Conservation (phyloP, 2,888 invertebrate genomes). For the Ennomos quercinarius region DNA sequence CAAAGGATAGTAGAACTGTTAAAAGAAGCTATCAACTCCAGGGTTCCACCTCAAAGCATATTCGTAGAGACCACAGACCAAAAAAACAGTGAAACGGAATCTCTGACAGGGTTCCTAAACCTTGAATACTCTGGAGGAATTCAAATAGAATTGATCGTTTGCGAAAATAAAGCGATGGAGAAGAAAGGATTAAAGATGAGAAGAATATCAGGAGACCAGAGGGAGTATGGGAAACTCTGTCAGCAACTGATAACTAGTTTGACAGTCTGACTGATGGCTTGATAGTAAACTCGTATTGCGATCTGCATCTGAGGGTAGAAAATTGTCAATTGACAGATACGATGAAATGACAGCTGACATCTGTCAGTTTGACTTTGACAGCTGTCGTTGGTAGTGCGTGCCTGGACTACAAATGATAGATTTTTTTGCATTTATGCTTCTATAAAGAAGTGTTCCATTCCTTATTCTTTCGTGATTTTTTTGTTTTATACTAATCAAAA, state of each 20-base stretch:
- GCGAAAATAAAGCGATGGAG: conserved; percentile 89
- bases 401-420: not conserved
- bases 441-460: conserved; percentile 34
- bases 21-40: conserved; percentile 91
- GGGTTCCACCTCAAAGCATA: conserved; percentile 88
- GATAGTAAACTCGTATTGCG: not conserved
- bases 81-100: conserved; percentile 58
- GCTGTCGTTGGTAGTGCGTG: no score
- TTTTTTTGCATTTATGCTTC: conserved; percentile 37
- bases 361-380: conserved; percentile 1
- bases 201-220: conserved; percentile 94
- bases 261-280: conserved; percentile 84
- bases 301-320: not conserved
- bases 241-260: conserved; percentile 95
- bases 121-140: conserved; percentile 93
- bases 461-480: conserved; percentile 21
- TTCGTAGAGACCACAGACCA: conserved; percentile 77
- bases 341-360: conserved; percentile 1
- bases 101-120: conserved; percentile 84
- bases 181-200: conserved; percentile 94
- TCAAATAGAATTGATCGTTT: conserved; percentile 93
- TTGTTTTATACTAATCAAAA: conserved; percentile 8
- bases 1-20: conserved; percentile 92
- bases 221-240: conserved; percentile 94
- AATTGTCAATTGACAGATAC: conserved; percentile 10